Percentiles rank a stretch among this genome's conserved stretches.
Conservation (phyloP, 2,797 vertebrate genomes). For the Smutsia gigantea region DNA sequence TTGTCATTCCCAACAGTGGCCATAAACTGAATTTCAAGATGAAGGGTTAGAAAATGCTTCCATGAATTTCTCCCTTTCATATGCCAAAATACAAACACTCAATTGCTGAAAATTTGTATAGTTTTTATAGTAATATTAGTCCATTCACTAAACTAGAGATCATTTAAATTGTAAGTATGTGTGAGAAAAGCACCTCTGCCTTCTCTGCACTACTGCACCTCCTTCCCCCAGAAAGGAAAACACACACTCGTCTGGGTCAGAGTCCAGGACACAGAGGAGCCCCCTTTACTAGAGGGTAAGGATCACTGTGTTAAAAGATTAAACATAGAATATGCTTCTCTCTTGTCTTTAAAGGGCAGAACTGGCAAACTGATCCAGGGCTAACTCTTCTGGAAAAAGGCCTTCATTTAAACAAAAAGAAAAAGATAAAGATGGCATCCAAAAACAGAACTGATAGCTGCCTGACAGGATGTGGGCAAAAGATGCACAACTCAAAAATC, state of each 20-base stretch:
- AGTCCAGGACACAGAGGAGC: not conserved
- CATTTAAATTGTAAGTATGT: not conserved
- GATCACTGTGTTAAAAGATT: not conserved
- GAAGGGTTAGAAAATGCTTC: not conserved
- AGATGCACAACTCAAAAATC: not conserved
- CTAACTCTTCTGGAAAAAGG: slow-evolving; percentile 16
- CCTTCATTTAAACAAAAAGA: not conserved
- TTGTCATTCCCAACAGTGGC: not conserved
- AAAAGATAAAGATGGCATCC: not conserved
- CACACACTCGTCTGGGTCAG: not conserved
- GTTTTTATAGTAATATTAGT: not conserved
- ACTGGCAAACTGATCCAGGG: not conserved
- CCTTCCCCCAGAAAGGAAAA: not conserved
- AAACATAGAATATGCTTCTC: not conserved
- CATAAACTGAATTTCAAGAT: not conserved
- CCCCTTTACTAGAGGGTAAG: not conserved
- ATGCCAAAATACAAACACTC: not conserved
- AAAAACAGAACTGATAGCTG: slow-evolving; percentile 14
- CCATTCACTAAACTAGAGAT: not conserved
- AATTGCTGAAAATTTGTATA: not conserved
- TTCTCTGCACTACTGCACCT: not conserved
- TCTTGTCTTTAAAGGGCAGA: not conserved
- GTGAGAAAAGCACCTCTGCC: not conserved
- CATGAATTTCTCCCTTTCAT: not conserved
- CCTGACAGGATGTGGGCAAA: not conserved